A percentile compares a stretch with the other conserved stretches of the same genome.
phyloP scores from a whole-genome alignment of 2,888 invertebrate species.

The Masnerella sp. region DNA sequence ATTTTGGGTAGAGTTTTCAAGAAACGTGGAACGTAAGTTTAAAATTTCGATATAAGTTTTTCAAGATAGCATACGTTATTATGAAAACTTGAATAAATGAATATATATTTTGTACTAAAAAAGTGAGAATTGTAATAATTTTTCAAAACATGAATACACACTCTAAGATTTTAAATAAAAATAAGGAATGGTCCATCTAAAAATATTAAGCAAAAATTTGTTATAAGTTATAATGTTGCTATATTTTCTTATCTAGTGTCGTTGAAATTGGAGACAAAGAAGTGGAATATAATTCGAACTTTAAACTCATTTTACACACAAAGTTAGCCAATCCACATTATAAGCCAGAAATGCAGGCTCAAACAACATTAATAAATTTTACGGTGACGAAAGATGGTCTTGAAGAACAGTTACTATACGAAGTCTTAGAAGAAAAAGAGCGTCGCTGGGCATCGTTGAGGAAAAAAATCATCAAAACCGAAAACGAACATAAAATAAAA shows the following conservation, averaged over 20 bases:
- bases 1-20: constrained; percentile 92
- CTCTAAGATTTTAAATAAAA: too few species aligned
- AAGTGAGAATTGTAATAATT: too few species aligned
- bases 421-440: constrained; percentile 96
- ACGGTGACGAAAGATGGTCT: constrained; percentile 95
- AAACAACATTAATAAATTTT: constrained; percentile 96
- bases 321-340: constrained; percentile 97
- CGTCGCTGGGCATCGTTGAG: constrained; percentile 92
- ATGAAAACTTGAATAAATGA: too few species aligned
- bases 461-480: constrained; percentile 91
- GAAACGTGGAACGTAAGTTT: constrained; percentile 86
- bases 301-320: constrained; percentile 92
- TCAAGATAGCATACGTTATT: too few species aligned
- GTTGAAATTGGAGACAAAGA: constrained; percentile 95
- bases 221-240: too few species aligned
- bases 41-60: too few species aligned
- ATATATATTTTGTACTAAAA: too few species aligned
- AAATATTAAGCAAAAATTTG: too few species aligned
- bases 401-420: constrained; percentile 95
- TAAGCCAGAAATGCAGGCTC: constrained; percentile 97
- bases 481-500: constrained; percentile 96
- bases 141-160: too few species aligned
- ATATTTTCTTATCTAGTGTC: too few species aligned
- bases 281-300: constrained; percentile 90
- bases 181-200: neutral